Evolutionary conservation across 2,888 invertebrate genomes (phyloP).

Genomic region (Conistra vaccinii): DNA sequence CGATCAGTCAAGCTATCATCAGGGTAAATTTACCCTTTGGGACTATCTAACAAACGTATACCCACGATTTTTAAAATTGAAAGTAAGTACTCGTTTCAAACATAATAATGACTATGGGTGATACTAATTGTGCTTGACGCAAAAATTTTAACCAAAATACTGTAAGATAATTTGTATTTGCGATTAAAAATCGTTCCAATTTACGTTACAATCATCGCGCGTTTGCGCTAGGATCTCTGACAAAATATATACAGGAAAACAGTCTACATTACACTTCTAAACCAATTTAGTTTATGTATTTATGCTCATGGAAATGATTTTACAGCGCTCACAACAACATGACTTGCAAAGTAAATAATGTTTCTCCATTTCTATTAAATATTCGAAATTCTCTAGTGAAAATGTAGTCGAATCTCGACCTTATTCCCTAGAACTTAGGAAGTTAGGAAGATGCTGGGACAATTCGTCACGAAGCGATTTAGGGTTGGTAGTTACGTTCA

Average conservation of each 20-base stretch:
- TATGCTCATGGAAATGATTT: conserved; percentile 12
- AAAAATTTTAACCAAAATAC: neutral
- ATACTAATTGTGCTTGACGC: no score
- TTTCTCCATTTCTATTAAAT: conserved; percentile 8
- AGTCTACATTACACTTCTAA: conserved; percentile 1
- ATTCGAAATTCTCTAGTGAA: neutral
- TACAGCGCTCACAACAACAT: conserved; percentile 22
- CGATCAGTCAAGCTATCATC: no score
- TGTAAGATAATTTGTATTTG: neutral
- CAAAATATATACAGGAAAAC: neutral
- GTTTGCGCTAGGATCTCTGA: no score
- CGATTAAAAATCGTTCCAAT: neutral
- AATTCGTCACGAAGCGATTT: conserved; percentile 27
- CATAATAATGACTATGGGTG: no score
- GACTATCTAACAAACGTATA: neutral
- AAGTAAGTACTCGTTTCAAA: neutral
- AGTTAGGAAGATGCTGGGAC: neutral
- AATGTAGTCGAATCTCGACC: conserved; percentile 5
- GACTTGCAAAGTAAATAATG: conserved; percentile 19
- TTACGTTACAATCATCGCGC: no score
- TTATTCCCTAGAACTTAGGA: neutral
- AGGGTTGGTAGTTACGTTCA: conserved; percentile 14
- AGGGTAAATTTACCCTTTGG: no score
- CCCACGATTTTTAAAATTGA: neutral
- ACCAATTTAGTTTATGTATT: conserved; percentile 1